Percentiles rank a stretch among this genome's conserved stretches.
These are phyloP conservation scores for Eilema griseolum DNA, from an alignment of 2,888 invertebrate genomes.

Conservation along the genomic window DNA sequence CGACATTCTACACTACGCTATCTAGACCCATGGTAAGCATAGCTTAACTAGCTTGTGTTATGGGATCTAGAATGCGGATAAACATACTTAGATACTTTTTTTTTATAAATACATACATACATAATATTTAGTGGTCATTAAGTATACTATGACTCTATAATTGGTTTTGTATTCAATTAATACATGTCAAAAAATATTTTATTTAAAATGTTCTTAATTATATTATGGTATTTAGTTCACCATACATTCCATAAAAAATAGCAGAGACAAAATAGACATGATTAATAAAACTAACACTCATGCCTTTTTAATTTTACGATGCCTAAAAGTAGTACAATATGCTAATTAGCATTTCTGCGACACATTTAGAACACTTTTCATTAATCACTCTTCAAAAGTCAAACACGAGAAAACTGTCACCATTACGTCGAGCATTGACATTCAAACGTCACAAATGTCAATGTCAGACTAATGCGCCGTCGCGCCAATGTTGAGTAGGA, in stretches of 20 bases:
- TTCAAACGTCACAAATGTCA: conserved; percentile 45
- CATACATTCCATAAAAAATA: background rate
- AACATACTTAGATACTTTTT: no score
- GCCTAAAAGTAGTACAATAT: conserved; percentile 7
- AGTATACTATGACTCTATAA: no score
- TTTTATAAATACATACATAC: no score
- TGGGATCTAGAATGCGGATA: no score
- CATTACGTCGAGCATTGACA: conserved; percentile 45
- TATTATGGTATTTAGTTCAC: background rate
- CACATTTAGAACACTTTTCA: conserved; percentile 10
- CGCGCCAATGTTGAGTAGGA: conserved; percentile 20
- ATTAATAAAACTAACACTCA: background rate
- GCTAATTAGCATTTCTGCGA: conserved; percentile 14
- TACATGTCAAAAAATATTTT: background rate
- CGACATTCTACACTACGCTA: no score
- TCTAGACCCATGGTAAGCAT: no score
- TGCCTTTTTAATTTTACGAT: background rate
- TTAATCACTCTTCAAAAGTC: conserved; percentile 29
- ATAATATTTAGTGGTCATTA: no score
- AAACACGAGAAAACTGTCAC: conserved; percentile 38
- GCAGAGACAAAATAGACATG: background rate
- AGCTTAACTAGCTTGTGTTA: no score
- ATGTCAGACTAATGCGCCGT: conserved; percentile 42
- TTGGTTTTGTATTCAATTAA: background rate
- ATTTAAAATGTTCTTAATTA: background rate